phyloP scores from a whole-genome alignment of 92 coral and sea anemone species.

The Epizoanthus scotinus region DNA sequence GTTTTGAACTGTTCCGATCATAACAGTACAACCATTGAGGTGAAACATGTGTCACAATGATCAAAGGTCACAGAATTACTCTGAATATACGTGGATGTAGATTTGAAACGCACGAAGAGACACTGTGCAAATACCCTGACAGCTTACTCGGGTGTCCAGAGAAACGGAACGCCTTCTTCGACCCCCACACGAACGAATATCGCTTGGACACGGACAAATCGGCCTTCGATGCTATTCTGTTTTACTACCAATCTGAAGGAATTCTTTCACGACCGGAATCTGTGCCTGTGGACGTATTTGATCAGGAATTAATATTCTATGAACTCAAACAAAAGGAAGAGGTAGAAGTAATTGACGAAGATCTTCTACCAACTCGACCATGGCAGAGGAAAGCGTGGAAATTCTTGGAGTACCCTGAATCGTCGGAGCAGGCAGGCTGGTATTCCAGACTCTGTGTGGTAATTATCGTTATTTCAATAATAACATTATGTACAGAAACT shows the following conservation, averaged over 20 bases:
- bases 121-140: conserved; percentile 79
- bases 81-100: conserved; percentile 80
- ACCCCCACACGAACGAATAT: conserved; percentile 70
- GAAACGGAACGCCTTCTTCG: conserved; percentile 65
- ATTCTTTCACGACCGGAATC: conserved; percentile 86
- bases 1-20: background rate
- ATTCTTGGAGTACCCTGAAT: conserved; percentile 78
- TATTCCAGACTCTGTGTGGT: conserved; percentile 68
- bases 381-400: conserved; percentile 77
- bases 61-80: conserved; percentile 47
- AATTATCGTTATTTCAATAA: conserved; percentile 69
- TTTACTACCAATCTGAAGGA: conserved; percentile 91
- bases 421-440: conserved; percentile 67
- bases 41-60: background rate
- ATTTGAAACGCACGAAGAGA: conserved; percentile 82
- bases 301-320: conserved; percentile 81
- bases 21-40: background rate
- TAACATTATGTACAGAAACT: conserved; percentile 83
- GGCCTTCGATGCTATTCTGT: conserved; percentile 91
- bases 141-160: conserved; percentile 81
- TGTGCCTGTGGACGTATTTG: conserved; percentile 77
- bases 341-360: conserved; percentile 1
- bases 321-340: conserved; percentile 55
- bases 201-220: conserved; percentile 76
- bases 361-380: conserved; percentile 41